Percentiles rank a stretch among this genome's conserved stretches.
phyloP scores from a whole-genome alignment of 2,888 invertebrate genomes.

The Cerceris ruficornis region DNA sequence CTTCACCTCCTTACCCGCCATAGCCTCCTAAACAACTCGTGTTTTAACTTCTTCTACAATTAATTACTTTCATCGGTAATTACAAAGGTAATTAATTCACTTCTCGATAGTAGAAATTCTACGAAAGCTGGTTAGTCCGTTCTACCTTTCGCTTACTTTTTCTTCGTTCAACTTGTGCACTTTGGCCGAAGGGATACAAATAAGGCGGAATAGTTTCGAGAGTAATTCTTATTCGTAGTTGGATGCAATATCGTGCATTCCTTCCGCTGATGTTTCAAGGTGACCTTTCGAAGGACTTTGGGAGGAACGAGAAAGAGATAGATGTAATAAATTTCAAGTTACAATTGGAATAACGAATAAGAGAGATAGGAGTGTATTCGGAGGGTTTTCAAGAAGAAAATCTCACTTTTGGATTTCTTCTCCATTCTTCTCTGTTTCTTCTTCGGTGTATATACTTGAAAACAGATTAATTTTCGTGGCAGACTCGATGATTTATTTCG shows the following conservation, averaged over 20 bases:
- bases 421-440: not conserved
- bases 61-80: slow-evolving; percentile 17
- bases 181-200: too few species aligned
- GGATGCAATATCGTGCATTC: not conserved
- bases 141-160: not conserved
- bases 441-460: slow-evolving; percentile 2
- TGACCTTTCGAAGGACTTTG: not conserved
- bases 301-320: not conserved
- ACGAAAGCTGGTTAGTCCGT: not conserved
- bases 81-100: slow-evolving; percentile 7
- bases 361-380: not conserved
- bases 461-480: slow-evolving; percentile 27
- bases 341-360: not conserved
- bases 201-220: too few species aligned
- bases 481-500: slow-evolving; percentile 24
- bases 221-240: too few species aligned
- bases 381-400: not conserved
- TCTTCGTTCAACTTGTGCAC: not conserved
- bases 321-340: too few species aligned
- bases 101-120: not conserved
- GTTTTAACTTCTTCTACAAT: slow-evolving; percentile 7
- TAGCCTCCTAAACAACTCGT: not conserved
- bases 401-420: not conserved
- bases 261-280: not conserved
- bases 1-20: not conserved